Evolutionary conservation across 2,888 invertebrate genomes (phyloP).

Genomic region (Limnephilus lunatus): DNA sequence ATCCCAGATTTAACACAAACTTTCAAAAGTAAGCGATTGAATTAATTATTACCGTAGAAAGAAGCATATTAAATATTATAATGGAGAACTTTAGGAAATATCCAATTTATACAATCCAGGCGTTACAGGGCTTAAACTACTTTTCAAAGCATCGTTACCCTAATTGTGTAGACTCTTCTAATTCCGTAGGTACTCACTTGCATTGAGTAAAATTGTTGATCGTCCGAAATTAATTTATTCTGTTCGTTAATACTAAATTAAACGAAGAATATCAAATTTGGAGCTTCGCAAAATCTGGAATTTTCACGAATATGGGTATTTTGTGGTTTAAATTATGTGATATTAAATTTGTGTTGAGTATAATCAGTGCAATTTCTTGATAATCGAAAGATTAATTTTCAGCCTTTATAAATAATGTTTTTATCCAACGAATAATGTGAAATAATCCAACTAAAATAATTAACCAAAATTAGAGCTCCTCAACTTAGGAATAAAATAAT

Average conservation of each 20-base stretch:
- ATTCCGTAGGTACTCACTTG: background rate
- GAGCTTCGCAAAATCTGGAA: no score
- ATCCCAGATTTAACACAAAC: background rate
- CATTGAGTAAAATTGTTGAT: slow-evolving; percentile 22
- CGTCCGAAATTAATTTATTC: slow-evolving; percentile 60
- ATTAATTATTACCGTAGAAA: background rate
- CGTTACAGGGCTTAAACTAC: slow-evolving; percentile 9
- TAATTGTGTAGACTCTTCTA: background rate
- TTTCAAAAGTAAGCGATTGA: background rate
- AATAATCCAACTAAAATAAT: background rate
- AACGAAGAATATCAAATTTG: no score
- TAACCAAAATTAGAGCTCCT: background rate
- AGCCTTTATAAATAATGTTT: no score
- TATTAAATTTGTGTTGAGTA: no score
- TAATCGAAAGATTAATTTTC: no score
- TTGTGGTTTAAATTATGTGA: no score
- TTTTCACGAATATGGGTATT: no score
- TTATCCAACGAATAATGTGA: background rate
- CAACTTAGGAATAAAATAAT: no score
- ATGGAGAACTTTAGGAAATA: background rate
- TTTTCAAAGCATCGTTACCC: background rate
- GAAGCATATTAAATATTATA: background rate
- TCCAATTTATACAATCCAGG: background rate
- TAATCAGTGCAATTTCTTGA: no score
- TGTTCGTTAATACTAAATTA: slow-evolving; percentile 29